A percentile compares a stretch with the other conserved stretches of the same genome.
phyloP scores from a whole-genome alignment of 2,113 vertebrate genomes.

The Mionectes macconnelli region DNA sequence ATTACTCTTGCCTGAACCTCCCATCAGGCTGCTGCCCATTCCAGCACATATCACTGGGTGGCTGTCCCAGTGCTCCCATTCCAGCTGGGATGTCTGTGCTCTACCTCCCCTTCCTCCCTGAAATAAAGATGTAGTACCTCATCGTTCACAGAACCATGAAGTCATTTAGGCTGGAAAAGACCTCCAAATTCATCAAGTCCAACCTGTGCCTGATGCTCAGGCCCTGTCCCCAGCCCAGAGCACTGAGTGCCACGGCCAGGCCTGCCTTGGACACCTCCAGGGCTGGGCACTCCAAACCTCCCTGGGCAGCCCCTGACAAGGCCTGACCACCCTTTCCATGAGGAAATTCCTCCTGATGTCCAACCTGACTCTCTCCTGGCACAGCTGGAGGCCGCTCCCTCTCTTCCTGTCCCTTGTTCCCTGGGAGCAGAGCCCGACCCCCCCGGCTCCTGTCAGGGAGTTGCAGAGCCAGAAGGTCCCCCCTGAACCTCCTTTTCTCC shows the following conservation, averaged over 20 bases:
- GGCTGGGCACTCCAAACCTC: neutral
- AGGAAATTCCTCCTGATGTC: neutral
- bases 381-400: neutral
- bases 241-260: neutral
- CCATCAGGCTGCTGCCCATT: neutral
- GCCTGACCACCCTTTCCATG: neutral
- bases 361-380: neutral
- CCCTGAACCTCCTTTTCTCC: neutral
- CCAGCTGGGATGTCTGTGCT: neutral
- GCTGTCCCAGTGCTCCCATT: neutral
- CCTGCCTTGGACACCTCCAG: neutral
- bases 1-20: neutral
- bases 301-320: neutral
- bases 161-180: neutral
- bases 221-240: neutral
- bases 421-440: neutral
- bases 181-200: neutral
- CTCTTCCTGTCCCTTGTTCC: neutral
- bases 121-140: neutral
- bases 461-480: neutral
- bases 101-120: neutral
- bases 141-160: neutral
- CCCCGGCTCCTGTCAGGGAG: neutral
- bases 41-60: fast-evolving
- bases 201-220: neutral